Percentiles rank a stretch among this genome's conserved stretches.
Conservation (phyloP, 2,797 vertebrate genomes). For the Ptychadena robeensis region DNA sequence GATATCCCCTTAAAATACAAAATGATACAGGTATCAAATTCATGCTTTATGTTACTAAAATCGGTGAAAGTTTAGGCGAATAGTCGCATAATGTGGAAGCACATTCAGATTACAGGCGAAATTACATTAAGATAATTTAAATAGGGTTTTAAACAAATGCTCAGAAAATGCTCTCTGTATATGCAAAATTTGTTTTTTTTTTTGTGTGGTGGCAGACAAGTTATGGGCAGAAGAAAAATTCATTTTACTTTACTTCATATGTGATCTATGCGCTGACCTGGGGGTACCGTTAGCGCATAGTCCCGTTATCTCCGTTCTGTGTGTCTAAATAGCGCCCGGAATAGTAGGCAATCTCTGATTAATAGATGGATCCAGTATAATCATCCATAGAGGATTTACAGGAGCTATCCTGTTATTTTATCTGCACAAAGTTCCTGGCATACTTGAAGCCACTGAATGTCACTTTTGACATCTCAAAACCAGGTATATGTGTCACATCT, state of each 20-base stretch:
- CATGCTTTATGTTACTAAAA: too few species aligned
- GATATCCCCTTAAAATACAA: too few species aligned
- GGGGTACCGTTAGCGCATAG: background rate
- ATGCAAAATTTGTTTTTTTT: background rate
- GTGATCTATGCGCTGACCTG: background rate
- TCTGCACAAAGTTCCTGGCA: background rate
- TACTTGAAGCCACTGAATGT: background rate
- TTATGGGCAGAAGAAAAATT: too few species aligned
- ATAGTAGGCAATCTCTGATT: background rate
- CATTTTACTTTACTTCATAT: background rate
- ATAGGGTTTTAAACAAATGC: too few species aligned
- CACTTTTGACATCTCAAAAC: background rate
- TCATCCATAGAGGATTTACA: background rate
- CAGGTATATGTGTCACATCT: too few species aligned
- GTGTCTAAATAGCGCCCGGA: too few species aligned
- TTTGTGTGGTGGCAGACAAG: background rate
- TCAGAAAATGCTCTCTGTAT: background rate
- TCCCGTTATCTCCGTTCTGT: too few species aligned
- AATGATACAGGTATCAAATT: background rate
- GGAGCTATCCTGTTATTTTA: background rate
- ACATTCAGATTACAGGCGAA: background rate
- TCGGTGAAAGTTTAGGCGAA: too few species aligned
- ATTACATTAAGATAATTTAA: background rate
- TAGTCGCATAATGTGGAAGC: too few species aligned
- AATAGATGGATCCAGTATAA: background rate